Evolutionary conservation across 2,797 vertebrate genomes (phyloP).

Genomic region (Microctenopoma steveboyesi): DNA sequence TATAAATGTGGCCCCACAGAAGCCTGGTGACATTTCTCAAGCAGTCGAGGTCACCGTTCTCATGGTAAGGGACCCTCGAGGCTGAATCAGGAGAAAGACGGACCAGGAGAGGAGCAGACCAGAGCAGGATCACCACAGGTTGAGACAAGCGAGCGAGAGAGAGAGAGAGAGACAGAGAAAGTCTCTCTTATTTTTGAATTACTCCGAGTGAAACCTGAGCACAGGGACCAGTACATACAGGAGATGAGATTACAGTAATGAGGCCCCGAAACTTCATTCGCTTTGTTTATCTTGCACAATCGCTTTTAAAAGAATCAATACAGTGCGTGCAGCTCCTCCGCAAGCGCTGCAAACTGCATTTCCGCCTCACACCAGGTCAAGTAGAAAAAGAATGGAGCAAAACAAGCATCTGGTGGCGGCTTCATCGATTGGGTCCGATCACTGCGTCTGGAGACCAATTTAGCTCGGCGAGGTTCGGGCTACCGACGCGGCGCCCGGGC

Average conservation of each 20-base stretch:
- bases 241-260: constrained; percentile 14
- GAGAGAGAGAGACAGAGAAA: neutral
- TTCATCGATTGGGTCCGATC: constrained; percentile 59
- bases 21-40: constrained; percentile 26
- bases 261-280: constrained; percentile 20
- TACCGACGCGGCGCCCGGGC: neutral
- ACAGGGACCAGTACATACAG: neutral
- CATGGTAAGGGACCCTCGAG: neutral
- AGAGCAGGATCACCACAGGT: constrained; percentile 4
- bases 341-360: constrained; percentile 21
- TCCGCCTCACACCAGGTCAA: constrained; percentile 28
- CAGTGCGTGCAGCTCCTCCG: constrained; percentile 15
- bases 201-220: constrained; percentile 1
- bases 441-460: constrained; percentile 50
- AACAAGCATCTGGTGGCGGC: constrained; percentile 13
- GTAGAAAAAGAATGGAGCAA: constrained; percentile 25
- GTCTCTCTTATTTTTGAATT: constrained; percentile 20
- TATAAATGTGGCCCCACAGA: neutral
- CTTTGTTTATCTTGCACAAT: constrained; percentile 39
- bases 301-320: constrained; percentile 56
- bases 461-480: constrained; percentile 10
- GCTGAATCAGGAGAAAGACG: constrained; percentile 11
- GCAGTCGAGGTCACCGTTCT: constrained; percentile 24
- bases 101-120: neutral
- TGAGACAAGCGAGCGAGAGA: constrained; percentile 16